Evolutionary conservation across 2,797 vertebrate species (phyloP).

Genomic region (Acrocephalus scirpaceus): DNA sequence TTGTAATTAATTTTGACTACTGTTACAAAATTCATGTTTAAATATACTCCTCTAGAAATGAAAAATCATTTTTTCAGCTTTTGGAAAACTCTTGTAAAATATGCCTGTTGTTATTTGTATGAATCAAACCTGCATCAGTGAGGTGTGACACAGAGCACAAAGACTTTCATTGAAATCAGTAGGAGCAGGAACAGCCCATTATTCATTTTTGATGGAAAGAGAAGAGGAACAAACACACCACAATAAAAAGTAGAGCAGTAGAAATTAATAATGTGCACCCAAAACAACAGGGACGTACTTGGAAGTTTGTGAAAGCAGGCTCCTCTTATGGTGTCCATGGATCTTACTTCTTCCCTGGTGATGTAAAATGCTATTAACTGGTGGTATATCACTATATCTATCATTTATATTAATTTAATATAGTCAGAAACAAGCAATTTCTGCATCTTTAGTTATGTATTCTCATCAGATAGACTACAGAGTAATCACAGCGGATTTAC

Average conservation of each 20-base stretch:
- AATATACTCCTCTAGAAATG: not conserved
- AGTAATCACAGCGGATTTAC: not conserved
- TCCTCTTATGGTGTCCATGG: not conserved
- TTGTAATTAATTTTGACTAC: not conserved
- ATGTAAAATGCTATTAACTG: not conserved
- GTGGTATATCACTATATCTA: not conserved
- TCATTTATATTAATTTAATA: not conserved
- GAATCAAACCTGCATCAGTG: not conserved
- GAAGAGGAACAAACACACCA: not conserved
- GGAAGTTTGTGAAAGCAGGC: not conserved
- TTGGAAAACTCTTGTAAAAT: not conserved
- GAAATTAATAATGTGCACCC: not conserved
- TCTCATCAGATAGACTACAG: not conserved
- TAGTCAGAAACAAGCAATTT: not conserved
- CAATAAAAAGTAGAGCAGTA: not conserved
- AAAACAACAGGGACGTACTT: not conserved
- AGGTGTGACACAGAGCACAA: not conserved
- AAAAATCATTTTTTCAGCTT: not conserved
- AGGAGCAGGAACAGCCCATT: not conserved
- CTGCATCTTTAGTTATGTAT: not conserved
- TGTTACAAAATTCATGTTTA: not conserved
- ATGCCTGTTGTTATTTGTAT: not conserved
- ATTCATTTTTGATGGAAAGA: not conserved
- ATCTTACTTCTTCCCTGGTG: not conserved
- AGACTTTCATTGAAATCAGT: not conserved